Base-by-base conservation (phyloP, 2,797 vertebrate species). In the Arremon brunneinucha region DNA sequence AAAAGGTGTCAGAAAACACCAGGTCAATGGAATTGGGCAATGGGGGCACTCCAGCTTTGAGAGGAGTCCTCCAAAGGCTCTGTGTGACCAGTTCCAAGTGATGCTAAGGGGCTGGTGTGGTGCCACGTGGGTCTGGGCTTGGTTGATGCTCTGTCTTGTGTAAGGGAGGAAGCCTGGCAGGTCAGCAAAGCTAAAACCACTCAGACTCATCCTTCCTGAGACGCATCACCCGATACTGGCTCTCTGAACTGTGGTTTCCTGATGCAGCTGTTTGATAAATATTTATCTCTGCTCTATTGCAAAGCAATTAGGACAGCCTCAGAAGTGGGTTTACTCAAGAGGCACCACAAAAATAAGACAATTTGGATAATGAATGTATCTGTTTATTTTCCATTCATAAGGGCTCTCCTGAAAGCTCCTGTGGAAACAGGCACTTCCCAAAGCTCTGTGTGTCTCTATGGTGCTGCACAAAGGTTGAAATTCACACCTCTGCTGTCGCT, bases 221-320 rank as follows among this genome's bases (percentile, higher is more conserved):
- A 86, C 93, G 15, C 76, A 50, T 68, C 0, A 2, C 78, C 89
- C 0, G 2, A 65, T 81, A 49, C 82, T 75, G 82, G 53, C 30
- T 80, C 93, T 95, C 87, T 77, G 89, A 93, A 87, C 70, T 87
- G 90, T 69, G 96, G 94, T 97, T 97, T 96, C 94, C 95, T 96
- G 94, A 95, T 92, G 93, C 92, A 96, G 87, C 72, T 86, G 39
- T 87, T 95, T 92, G 94, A 96, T 95, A 95, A 96, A 95, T 96
- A 95, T 95, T 96, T 97, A 93, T 95, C 95, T 95, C 89, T 81
- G 89, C 82, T 94, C 72, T 87, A 92, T 92, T 95, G 84, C 92
- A 65, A 89, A 95, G 89, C 89, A 95, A 95, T 94, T 95, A 95
- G 89, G 84, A 71, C 46, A 10, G 89, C 72, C 68, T 95, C 89